phyloP scores from a whole-genome alignment of 37 sponge, comb jelly and placozoan species.

The Chondrosia reniformis region DNA sequence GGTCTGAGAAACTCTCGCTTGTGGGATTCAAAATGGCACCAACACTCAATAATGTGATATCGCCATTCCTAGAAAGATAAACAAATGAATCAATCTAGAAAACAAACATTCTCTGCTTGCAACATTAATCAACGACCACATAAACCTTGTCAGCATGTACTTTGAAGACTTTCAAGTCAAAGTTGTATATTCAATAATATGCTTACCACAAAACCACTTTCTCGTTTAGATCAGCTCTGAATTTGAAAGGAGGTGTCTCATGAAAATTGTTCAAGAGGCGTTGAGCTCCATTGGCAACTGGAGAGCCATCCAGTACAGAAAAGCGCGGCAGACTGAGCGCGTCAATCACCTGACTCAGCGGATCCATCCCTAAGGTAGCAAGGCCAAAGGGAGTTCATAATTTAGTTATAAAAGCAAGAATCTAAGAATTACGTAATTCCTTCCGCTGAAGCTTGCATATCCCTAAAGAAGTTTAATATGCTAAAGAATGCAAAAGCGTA shows the following conservation, averaged over 20 bases:
- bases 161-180: too few species aligned
- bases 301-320: slow-evolving; percentile 40
- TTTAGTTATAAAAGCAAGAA: too few species aligned
- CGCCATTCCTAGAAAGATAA: slow-evolving; percentile 35
- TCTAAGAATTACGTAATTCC: too few species aligned
- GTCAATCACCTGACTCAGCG: neutral
- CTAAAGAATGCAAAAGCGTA: too few species aligned
- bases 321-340: slow-evolving; percentile 12
- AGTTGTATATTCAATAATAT: too few species aligned
- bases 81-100: too few species aligned
- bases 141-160: neutral
- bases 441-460: too few species aligned
- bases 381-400: neutral
- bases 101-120: neutral
- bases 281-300: neutral
- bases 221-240: slow-evolving; percentile 57
- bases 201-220: slow-evolving; percentile 73
- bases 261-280: slow-evolving; percentile 23
- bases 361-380: neutral
- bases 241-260: slow-evolving; percentile 47
- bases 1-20: slow-evolving; percentile 79
- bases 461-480: too few species aligned
- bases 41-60: slow-evolving; percentile 47
- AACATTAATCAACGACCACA: neutral
- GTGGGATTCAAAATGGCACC: slow-evolving; percentile 78